Base-by-base conservation (phyloP, 2,888 invertebrate species). In the Andricus quercusramuli region DNA sequence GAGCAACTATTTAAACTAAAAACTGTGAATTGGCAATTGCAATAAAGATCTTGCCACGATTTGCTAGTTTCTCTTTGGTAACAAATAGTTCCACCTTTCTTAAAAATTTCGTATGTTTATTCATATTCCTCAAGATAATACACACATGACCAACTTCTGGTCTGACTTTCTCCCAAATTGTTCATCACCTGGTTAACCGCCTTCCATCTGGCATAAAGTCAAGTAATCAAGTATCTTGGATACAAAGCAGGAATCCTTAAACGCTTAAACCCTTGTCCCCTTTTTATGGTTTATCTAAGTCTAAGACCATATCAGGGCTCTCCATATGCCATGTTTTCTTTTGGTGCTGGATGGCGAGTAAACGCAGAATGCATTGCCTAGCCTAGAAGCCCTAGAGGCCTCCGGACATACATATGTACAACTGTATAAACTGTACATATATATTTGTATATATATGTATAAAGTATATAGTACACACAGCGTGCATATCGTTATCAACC, bases 401-500 rank as follows among this genome's bases (percentile, higher is more conserved):
- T 11, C 13, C 41, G 20, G 37, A 13, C 22, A 37, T 11, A 32
- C 22, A n/a, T 32, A 44, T 17, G 47, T 51, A 17, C 25, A 47
- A 25, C 44, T 68, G 68, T 59, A 56, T 8, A n/a, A 56, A 56
- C n/a, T n/a, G 1, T 62, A 37, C 37, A 79, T 78, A 78, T 79
- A 66, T 79, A 70, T 37, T 37, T 32, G 78, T 77, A 77, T 78
- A 78, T 67, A 22, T 44, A 56, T 56, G 78, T 78, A 78, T 77
- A 68, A 81, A 68, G 78, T 78, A 78, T 79, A 79, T 78, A 78
- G 78, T 78, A 67, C 76, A 81, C 67, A 59, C 76, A 84, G 85
- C 86, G 86, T 88, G 88, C 86, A 87, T 88, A 88, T 88, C 89
- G 89, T 88, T 88, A 88, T 89, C 88, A 88, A 87, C 87, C 87